These are phyloP conservation scores for Drosophila rubida DNA, from an alignment of 2,888 invertebrate genomes.

Conservation along the genomic window DNA sequence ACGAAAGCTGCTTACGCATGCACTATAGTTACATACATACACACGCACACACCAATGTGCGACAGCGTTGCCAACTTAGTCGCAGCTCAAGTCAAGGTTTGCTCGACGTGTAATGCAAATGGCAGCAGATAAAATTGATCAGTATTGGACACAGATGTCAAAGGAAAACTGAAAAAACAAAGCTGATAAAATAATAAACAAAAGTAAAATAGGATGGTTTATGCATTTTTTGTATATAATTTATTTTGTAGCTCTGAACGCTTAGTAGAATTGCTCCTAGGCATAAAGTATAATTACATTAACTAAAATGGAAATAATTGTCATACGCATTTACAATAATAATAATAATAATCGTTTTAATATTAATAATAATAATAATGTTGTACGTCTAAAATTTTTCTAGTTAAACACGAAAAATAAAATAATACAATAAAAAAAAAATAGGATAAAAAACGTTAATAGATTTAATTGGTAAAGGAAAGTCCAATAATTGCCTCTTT, in stretches of 20 bases:
- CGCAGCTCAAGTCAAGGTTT: neutral
- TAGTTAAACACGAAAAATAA: conserved; percentile 48
- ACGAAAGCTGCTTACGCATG: conserved; percentile 17
- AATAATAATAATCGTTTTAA: neutral
- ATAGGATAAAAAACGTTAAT: conserved; percentile 4
- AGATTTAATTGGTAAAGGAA: conserved; percentile 10
- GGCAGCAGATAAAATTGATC: neutral
- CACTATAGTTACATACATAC: conserved; percentile 3
- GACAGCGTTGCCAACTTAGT: neutral
- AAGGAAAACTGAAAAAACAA: neutral
- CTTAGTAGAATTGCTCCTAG: conserved; percentile 36
- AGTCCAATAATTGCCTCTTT: conserved; percentile 4
- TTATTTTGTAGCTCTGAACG: conserved; percentile 51
- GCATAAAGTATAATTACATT: conserved; percentile 36
- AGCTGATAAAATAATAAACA: conserved; percentile 1
- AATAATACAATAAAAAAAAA: conserved; percentile 26
- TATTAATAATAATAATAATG: conserved; percentile 9
- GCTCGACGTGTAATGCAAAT: neutral
- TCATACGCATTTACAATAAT: conserved; percentile 28
- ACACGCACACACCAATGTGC: neutral
- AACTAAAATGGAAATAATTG: conserved; percentile 59
- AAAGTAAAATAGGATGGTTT: conserved; percentile 21
- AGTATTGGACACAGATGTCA: neutral
- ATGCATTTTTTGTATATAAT: conserved; percentile 31
- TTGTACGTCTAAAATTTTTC: conserved; percentile 50